phyloP scores from a whole-genome alignment of 2,113 vertebrate species.

The Nettapus auritus region DNA sequence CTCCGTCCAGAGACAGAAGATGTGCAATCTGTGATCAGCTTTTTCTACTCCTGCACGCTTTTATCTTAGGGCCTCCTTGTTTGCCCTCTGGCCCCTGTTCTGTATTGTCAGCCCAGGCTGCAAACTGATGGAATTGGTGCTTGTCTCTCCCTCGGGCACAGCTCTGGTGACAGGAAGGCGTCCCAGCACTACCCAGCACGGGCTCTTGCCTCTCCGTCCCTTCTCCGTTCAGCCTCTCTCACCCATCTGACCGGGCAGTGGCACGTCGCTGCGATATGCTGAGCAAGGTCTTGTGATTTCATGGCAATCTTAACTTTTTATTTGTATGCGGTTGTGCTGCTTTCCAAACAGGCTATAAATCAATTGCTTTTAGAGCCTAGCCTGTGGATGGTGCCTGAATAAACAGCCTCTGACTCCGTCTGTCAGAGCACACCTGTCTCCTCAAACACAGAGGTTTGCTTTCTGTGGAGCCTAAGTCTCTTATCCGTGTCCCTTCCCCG shows the following conservation, averaged over 20 bases:
- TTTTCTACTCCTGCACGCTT: not conserved
- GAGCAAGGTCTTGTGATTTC: not conserved
- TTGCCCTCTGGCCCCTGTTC: not conserved
- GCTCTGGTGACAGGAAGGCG: not conserved
- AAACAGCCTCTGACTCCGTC: conserved; percentile 33
- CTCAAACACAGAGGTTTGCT: conserved; percentile 47
- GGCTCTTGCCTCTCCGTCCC: not conserved
- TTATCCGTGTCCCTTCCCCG: not conserved
- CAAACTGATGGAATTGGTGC: accelerated
- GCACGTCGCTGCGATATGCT: not conserved
- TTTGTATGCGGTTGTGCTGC: not conserved
- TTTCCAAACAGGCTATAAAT: conserved; percentile 53
- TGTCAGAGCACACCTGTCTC: conserved; percentile 47
- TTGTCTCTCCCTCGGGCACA: not conserved
- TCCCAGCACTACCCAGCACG: not conserved
- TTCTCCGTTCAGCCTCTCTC: not conserved
- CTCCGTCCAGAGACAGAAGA: not conserved
- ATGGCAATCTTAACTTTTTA: not conserved
- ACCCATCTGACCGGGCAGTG: not conserved
- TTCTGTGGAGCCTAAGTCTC: not conserved
- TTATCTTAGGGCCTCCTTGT: not conserved
- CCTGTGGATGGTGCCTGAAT: conserved; percentile 31
- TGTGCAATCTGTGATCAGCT: not conserved
- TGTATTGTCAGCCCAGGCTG: not conserved
- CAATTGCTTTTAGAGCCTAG: not conserved